Conservation (phyloP, 23 tunicate species). For the Ciona savignyi region DNA sequence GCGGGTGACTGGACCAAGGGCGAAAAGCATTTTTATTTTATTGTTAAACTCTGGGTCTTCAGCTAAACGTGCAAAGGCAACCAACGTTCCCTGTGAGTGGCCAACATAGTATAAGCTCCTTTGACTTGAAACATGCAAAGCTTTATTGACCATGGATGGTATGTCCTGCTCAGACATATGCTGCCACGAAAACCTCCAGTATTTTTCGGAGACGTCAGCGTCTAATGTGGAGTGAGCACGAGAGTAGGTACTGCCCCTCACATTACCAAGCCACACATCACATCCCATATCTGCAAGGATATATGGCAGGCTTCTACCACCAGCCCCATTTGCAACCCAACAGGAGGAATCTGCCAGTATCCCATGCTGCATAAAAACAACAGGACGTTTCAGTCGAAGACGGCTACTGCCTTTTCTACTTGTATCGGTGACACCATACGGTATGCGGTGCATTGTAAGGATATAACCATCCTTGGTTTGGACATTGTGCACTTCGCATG, state of each 20-base stretch:
- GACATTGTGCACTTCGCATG: conserved; percentile 42
- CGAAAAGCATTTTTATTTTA: conserved; percentile 65
- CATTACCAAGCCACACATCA: conserved; percentile 95
- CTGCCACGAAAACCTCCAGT: conserved; percentile 95
- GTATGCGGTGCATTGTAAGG: too few relatives aligned
- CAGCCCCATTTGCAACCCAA: conserved; percentile 82
- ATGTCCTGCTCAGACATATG: conserved; percentile 80
- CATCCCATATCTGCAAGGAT: conserved; percentile 80
- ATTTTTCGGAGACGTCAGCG: conserved; percentile 63
- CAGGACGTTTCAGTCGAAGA: too few relatives aligned
- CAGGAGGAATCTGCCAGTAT: conserved; percentile 82
- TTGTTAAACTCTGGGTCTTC: conserved; percentile 60
- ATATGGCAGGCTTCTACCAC: conserved; percentile 61
- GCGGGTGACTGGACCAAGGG: conserved; percentile 87
- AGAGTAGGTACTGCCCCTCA: conserved; percentile 82
- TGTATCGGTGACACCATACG: too few relatives aligned
- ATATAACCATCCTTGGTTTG: conserved; percentile 85
- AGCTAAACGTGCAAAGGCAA: conserved; percentile 68
- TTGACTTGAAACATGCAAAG: conserved; percentile 41
- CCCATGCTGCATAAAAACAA: conserved; percentile 91
- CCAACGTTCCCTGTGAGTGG: conserved; percentile 82
- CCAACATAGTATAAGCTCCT: conserved; percentile 54
- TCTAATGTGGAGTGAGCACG: conserved; percentile 43
- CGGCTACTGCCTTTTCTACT: too few relatives aligned
- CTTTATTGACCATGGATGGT: conserved; percentile 83